Base-by-base conservation (phyloP, 2,113 vertebrate genomes). In the Chaetodon trifascialis region DNA sequence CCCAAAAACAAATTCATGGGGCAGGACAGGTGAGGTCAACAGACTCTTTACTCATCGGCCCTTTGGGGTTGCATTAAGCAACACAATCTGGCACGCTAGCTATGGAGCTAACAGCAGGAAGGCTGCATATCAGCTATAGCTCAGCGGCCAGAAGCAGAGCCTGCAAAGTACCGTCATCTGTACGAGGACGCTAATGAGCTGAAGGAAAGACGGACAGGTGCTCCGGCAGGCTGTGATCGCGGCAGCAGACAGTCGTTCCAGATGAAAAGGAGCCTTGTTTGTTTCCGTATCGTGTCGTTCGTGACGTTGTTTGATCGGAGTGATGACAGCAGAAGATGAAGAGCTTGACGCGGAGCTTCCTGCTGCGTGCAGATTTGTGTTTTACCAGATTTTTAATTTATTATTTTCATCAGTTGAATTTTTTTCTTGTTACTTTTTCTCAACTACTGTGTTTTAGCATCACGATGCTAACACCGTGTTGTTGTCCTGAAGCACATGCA, bases 181-280 rank as follows among this genome's bases (percentile, higher is more conserved):
- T 21, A 12, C 2, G 0, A 25, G 36, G n/a, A 59, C 34, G 34
- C 59, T 34, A 56, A 73, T 79, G 60, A 76, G 34, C 59, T 34
- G 51, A 73, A 76, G 60, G 73, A 69, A 76, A 73, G 36, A 34
- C 60, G 15, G 17, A 64, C 64, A 49, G 21, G 54, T 21, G 71
- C 30, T 82, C 58, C 36, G 67, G 11, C 59, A 71, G 67, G 59
- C 7, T 25, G 54, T 12, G 63, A 68, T 38, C 55, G 46, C 74
- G 36, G 47, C 34, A 30, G 55, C 36, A 63, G 49, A 11, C 63
- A 42, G 11, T 23, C 2, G 14, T 68, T 36, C 38, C 6, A 10
- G 30, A 30, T 30, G 30, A 30, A 30, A 30, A 30, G 30, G 30
- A 30, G 30, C 30, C 30, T 30, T 3, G 30, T 30, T 30, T 30